These are phyloP conservation scores for Eira barbara DNA, from an alignment of 2,113 vertebrate genomes.

Conservation along the genomic window DNA sequence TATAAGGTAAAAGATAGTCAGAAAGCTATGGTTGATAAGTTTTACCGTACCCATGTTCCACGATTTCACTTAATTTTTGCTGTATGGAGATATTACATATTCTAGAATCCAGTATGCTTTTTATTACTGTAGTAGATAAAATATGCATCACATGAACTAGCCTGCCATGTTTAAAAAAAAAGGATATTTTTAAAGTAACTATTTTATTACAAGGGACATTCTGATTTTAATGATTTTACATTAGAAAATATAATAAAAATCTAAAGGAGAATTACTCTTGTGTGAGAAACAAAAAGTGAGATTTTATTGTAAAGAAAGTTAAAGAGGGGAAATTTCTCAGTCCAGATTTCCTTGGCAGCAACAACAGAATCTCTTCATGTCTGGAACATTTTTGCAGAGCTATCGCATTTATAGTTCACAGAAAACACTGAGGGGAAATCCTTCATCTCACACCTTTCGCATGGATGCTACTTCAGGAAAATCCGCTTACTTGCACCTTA, in stretches of 20 bases:
- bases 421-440: neutral
- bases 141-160: neutral
- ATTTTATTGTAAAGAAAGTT: neutral
- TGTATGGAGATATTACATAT: neutral
- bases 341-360: neutral
- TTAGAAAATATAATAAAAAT: neutral
- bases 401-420: neutral
- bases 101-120: neutral
- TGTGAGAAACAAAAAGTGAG: neutral
- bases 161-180: neutral
- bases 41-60: neutral
- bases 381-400: neutral
- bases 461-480: neutral
- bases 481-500: neutral
- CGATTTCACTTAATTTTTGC: neutral
- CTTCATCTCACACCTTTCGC: neutral
- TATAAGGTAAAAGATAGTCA: neutral
- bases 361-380: neutral
- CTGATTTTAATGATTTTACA: neutral
- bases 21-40: neutral
- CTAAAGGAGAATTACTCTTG: neutral
- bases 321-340: neutral
- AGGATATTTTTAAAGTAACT: neutral
- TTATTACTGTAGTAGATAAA: neutral
- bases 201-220: neutral